Evolutionary conservation across 2,797 vertebrate species (phyloP).

Genomic region (Anomalospiza imberbis): DNA sequence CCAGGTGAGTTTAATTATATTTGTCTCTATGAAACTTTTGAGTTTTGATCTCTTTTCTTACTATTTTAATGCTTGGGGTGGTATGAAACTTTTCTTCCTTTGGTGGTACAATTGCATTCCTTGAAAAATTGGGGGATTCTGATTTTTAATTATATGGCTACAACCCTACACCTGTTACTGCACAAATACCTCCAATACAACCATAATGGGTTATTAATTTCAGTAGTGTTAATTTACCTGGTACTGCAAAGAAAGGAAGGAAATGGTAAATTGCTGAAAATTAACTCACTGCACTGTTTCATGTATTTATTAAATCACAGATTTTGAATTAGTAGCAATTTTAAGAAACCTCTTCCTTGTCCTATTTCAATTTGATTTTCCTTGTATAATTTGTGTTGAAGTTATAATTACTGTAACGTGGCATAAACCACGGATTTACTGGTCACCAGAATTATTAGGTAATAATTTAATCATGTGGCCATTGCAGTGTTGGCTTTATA

Average conservation of each 20-base stretch:
- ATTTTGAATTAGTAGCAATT: not conserved
- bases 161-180: not conserved
- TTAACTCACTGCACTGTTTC: not conserved
- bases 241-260: not conserved
- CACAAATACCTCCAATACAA: not conserved
- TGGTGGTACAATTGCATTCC: not conserved
- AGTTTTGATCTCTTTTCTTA: not conserved
- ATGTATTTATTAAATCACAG: not conserved
- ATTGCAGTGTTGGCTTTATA: not conserved
- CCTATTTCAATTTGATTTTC: not conserved
- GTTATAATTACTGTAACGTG: not conserved
- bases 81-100: not conserved
- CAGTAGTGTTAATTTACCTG: not conserved
- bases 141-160: not conserved
- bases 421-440: not conserved
- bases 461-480: not conserved
- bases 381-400: not conserved
- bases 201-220: not conserved
- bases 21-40: not conserved
- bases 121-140: not conserved
- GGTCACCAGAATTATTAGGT: not conserved
- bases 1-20: conserved; percentile 79
- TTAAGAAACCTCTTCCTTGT: not conserved
- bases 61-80: not conserved
- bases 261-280: not conserved